These are phyloP conservation scores for Rhyacophila brunnea DNA, from an alignment of 1,140 invertebrate genomes.

Conservation along the genomic window DNA sequence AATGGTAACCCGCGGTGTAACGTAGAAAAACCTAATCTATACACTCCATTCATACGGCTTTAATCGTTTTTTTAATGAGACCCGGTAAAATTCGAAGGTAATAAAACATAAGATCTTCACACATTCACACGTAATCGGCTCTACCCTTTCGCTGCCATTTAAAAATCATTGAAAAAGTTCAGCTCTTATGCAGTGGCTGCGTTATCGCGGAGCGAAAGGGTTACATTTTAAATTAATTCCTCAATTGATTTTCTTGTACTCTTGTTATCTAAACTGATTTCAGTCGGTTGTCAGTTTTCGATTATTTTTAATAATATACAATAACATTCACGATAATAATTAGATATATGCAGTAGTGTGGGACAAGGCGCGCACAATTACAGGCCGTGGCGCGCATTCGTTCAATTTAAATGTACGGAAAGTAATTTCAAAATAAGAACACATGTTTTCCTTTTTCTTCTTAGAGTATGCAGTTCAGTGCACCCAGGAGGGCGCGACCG, in stretches of 20 bases:
- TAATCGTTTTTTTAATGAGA: neutral
- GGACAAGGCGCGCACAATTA: conserved; percentile 5
- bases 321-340: conserved; percentile 9
- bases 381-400: neutral
- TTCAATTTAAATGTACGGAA: no score
- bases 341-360: neutral
- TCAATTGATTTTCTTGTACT: conserved; percentile 7
- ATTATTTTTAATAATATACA: conserved; percentile 1
- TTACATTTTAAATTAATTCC: neutral
- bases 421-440: no score
- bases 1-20: conserved; percentile 34
- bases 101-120: neutral
- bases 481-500: conserved; percentile 33
- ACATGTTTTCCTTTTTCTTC: neutral
- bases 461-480: conserved; percentile 23
- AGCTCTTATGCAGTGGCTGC: no score
- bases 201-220: no score
- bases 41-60: conserved; percentile 4
- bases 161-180: no score
- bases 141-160: neutral
- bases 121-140: conserved; percentile 1
- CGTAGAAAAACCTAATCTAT: conserved; percentile 27
- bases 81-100: conserved; percentile 2
- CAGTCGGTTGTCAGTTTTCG: neutral
- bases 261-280: conserved; percentile 1